phyloP scores from a whole-genome alignment of 1,140 invertebrate species.

The Drosophila nasuta region DNA sequence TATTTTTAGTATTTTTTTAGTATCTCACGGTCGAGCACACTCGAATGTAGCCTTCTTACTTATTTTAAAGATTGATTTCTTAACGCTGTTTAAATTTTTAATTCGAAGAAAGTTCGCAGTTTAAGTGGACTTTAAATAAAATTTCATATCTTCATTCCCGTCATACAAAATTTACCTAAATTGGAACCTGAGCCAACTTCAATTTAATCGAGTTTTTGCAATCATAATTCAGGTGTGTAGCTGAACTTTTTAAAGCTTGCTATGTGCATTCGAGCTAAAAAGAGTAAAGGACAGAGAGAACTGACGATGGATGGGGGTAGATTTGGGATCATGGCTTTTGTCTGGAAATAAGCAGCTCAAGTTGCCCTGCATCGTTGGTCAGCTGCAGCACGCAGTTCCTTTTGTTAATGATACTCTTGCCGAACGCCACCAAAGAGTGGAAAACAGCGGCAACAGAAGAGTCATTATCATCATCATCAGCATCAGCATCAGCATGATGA shows the following conservation, averaged over 20 bases:
- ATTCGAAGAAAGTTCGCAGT: too few species aligned
- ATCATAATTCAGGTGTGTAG: background rate
- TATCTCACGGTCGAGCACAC: too few species aligned
- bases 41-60: too few species aligned
- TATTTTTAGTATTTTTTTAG: too few species aligned
- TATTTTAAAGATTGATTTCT: too few species aligned
- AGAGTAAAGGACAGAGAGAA: background rate
- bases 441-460: conserved; percentile 30
- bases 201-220: background rate
- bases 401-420: conserved; percentile 83
- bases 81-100: too few species aligned
- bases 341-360: conserved; percentile 66
- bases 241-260: background rate
- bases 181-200: too few species aligned
- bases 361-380: conserved; percentile 46
- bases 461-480: conserved; percentile 1
- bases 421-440: conserved; percentile 31
- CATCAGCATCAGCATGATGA: conserved; percentile 41
- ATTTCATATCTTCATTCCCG: too few species aligned
- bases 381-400: conserved; percentile 76
- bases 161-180: too few species aligned
- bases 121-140: too few species aligned
- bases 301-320: background rate
- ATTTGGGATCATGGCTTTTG: conserved; percentile 35
- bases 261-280: background rate